Evolutionary conservation across 1,140 invertebrate species (phyloP).

Genomic region (Melitaea cinxia): DNA sequence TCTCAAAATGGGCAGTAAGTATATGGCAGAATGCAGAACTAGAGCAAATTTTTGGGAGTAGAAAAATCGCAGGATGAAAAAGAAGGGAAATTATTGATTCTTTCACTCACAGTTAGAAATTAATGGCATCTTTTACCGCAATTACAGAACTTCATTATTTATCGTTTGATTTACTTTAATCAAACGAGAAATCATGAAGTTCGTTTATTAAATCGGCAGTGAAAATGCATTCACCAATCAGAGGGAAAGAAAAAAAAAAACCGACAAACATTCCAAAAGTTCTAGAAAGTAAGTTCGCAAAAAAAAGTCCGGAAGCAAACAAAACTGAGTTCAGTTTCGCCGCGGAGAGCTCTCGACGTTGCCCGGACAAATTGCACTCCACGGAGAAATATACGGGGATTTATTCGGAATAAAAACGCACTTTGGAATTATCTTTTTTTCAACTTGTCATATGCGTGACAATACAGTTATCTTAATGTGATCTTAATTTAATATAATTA

Average conservation of each 20-base stretch:
- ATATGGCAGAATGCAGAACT: too few relatives aligned
- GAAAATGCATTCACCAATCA: constrained; percentile 1
- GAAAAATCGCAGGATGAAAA: too few relatives aligned
- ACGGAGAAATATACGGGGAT: constrained; percentile 42
- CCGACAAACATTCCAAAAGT: constrained; percentile 10
- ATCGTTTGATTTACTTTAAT: too few relatives aligned
- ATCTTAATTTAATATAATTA: not conserved
- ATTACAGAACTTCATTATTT: too few relatives aligned
- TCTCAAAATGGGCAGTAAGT: too few relatives aligned
- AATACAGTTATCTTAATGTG: not conserved
- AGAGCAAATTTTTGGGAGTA: too few relatives aligned
- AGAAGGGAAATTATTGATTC: too few relatives aligned
- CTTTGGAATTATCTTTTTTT: not conserved
- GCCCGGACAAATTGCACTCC: constrained; percentile 66
- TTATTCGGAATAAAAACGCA: constrained; percentile 18
- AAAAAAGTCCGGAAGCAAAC: constrained; percentile 41
- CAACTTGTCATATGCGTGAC: not conserved
- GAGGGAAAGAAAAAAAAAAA: constrained; percentile 1
- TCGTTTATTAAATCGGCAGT: not conserved
- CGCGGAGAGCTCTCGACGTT: constrained; percentile 51
- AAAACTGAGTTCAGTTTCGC: constrained; percentile 56
- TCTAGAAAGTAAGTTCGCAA: constrained; percentile 30
- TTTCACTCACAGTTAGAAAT: too few relatives aligned
- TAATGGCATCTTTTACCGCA: too few relatives aligned
- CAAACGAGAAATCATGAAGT: not conserved